Conservation (phyloP, 37 sponge, comb jelly and placozoan genomes). For the Eunapius fragilis region DNA sequence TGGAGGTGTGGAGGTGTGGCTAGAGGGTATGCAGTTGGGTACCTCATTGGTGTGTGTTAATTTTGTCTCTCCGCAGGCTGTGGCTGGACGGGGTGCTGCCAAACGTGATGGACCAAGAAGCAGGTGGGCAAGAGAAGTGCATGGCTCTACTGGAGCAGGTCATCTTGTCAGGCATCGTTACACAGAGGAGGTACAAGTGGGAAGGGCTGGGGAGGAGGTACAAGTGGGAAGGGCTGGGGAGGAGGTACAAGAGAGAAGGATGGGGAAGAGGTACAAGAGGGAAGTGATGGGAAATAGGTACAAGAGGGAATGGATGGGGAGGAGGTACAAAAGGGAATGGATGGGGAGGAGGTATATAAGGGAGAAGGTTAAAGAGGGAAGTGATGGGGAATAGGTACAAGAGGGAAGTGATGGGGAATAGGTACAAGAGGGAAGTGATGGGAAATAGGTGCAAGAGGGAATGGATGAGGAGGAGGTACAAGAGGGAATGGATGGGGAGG, state of each 20-base stretch:
- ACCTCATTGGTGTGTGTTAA: not conserved
- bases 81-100: constrained; percentile 91
- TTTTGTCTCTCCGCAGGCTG: constrained; percentile 18
- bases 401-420: too few relatives aligned
- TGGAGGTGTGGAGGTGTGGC: not conserved
- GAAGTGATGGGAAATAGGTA: not conserved
- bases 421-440: too few relatives aligned
- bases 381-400: not conserved
- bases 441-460: too few relatives aligned
- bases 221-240: not conserved
- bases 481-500: too few relatives aligned
- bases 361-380: not conserved
- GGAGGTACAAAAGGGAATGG: not conserved
- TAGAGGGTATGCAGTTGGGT: not conserved
- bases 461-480: too few relatives aligned
- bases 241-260: not conserved
- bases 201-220: not conserved
- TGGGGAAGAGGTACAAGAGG: not conserved
- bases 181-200: constrained; percentile 14
- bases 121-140: constrained; percentile 78
- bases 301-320: not conserved
- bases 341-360: too few relatives aligned
- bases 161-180: constrained; percentile 51
- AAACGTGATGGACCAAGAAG: constrained; percentile 82
- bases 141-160: constrained; percentile 57